Percentiles rank a stretch among this genome's conserved stretches.
These are phyloP conservation scores for Acrocyrtus sp. DNA, from an alignment of 2,888 invertebrate species.

Conservation along the genomic window DNA sequence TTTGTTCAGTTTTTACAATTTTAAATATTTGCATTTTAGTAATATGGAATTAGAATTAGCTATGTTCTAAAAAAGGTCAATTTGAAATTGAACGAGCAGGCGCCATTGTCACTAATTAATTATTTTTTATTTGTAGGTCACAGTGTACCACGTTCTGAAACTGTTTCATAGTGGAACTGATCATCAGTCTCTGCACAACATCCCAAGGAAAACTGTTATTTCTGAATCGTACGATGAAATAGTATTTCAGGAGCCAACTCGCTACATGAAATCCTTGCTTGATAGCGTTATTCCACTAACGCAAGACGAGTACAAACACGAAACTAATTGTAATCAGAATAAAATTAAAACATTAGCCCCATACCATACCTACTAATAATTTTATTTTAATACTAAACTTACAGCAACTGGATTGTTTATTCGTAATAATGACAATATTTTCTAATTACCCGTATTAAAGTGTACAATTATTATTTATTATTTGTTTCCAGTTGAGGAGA, in stretches of 20 bases:
- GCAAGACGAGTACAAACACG: constrained; percentile 82
- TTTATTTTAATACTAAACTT: no score
- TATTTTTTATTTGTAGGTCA: constrained; percentile 78
- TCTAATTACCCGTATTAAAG: no score
- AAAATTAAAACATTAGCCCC: no score
- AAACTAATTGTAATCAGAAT: constrained; percentile 92
- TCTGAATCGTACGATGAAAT: constrained; percentile 97
- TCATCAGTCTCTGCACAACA: constrained; percentile 61
- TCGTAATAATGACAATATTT: no score
- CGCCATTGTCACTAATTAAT: no score
- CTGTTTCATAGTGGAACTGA: constrained; percentile 82
- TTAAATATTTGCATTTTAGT: no score
- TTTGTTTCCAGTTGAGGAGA: constrained; percentile 82
- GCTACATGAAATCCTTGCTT: constrained; percentile 88
- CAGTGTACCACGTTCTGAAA: constrained; percentile 93
- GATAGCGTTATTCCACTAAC: constrained; percentile 78
- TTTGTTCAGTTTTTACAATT: no score
- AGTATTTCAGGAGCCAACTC: constrained; percentile 90
- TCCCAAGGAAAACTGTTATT: constrained; percentile 74
- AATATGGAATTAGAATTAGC: no score
- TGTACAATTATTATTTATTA: not conserved
- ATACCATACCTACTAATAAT: no score
- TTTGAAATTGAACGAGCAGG: no score
- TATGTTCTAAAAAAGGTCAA: no score
- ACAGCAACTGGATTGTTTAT: no score